Evolutionary conservation across 2,888 invertebrate genomes (phyloP), one percentile per base, ranked within the genome.

Genomic region (Oligia strigilis): DNA sequence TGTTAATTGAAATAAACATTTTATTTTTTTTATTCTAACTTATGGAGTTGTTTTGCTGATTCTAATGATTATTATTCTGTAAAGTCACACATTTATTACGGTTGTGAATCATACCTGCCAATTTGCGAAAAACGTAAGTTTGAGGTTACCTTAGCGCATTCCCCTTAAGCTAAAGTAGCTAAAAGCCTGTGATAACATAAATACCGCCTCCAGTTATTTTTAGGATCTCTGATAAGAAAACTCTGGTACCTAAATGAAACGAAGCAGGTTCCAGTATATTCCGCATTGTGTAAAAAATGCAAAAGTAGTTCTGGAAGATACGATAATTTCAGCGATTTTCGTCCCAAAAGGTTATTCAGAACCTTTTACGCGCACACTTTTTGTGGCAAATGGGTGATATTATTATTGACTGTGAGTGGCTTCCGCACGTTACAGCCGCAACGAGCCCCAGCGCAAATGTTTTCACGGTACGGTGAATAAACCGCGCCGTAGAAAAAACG

Each of bases 311-410:
- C 60, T 23, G 23, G 67, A 52, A 62, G 67, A 55, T 62, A 69
- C 46, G 43, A 52, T 69, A 19, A 46, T 40, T 67, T 46, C n/a
- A 36, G 11, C n/a, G 43, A 43, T 80, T 62, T 80, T 67, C 17
- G 19, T 52, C 66, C 19, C 46, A 40, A 55, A 60, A 80, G 23
- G 13, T 29, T 43, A 17, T n/a, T 13, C 29, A 29, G 14, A 60
- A 66, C 52, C 66, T 62, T 73, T 73, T 66, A 60, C 58, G 36
- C 9, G 17, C 17, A n/a, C 23, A 55, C n/a, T 64, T 36, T 62
- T 78, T 78, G 29, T 43, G 64, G 11, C 19, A 19, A 46, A 17
- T 64, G 55, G 19, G n/a, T 23, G 4, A 49, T 49, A 65, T 19
- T 64, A 46, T 46, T 46, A 46, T 46, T 46, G 36, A 64, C 40